These are phyloP conservation scores for Drosophila quadrilineata DNA, from an alignment of 1,140 invertebrate genomes.

Conservation along the genomic window DNA sequence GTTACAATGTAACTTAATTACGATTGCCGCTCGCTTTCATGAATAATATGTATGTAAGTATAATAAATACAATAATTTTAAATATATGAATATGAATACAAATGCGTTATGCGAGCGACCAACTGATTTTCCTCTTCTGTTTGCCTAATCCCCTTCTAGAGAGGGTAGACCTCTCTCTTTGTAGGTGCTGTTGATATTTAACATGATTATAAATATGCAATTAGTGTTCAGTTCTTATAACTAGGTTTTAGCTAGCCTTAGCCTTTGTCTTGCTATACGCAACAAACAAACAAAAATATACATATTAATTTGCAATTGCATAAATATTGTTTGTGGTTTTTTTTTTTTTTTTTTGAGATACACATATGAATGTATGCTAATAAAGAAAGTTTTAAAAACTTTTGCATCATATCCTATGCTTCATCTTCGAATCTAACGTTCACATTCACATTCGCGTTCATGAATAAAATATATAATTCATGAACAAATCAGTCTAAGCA, in stretches of 20 bases:
- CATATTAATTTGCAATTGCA: constrained; percentile 23
- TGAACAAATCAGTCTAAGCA: constrained; percentile 73
- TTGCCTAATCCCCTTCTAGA: too few relatives aligned
- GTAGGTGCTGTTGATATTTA: constrained; percentile 34
- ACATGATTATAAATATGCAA: constrained; percentile 35
- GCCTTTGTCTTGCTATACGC: constrained; percentile 1
- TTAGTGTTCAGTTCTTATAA: constrained; percentile 52
- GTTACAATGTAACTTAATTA: constrained; percentile 28
- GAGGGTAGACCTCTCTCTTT: neutral
- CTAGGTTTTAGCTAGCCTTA: constrained; percentile 9
- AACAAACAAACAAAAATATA: too few relatives aligned
- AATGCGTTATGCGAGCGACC: neutral
- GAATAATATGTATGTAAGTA: too few relatives aligned
- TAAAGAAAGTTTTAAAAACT: constrained; percentile 63
- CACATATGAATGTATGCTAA: constrained; percentile 17
- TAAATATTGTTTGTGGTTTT: neutral
- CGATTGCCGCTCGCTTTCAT: too few relatives aligned
- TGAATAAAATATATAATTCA: constrained; percentile 9
- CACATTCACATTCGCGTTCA: neutral
- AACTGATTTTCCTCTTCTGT: too few relatives aligned
- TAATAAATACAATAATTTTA: constrained; percentile 45
- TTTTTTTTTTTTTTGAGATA: neutral
- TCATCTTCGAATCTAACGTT: neutral
- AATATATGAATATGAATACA: constrained; percentile 8
- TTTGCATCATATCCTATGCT: constrained; percentile 12